A percentile compares a stretch with the other conserved stretches of the same genome.
Conservation (phyloP, 2,113 vertebrate genomes). For the Pseudorasbora parva region DNA sequence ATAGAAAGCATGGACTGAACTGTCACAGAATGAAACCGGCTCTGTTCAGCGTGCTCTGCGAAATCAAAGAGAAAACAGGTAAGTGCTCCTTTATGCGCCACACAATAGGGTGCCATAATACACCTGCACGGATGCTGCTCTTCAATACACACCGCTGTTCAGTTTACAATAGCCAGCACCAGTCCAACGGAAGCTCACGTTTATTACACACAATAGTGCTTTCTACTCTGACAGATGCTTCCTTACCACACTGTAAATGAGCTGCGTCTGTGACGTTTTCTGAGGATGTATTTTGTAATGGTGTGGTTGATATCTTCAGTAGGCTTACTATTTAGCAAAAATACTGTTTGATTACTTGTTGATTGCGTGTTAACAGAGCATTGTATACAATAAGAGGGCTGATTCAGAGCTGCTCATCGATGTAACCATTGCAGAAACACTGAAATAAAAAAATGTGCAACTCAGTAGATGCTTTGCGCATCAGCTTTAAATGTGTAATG, state of each 20-base stretch:
- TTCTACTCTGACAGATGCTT: conserved; percentile 15
- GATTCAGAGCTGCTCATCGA: neutral
- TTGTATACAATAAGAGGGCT: neutral
- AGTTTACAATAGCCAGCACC: conserved; percentile 9
- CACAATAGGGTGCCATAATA: neutral
- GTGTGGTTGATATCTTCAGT: neutral
- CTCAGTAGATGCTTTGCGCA: neutral
- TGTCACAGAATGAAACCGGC: conserved; percentile 90
- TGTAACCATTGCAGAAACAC: neutral
- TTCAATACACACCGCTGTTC: neutral
- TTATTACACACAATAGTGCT: neutral
- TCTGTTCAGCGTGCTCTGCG: conserved; percentile 87
- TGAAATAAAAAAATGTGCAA: neutral
- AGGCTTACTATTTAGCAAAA: neutral
- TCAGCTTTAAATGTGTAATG: neutral
- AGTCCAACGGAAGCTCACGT: neutral
- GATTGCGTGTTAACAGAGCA: neutral
- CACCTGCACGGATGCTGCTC: conserved; percentile 10
- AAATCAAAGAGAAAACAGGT: conserved; percentile 92
- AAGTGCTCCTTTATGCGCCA: conserved; percentile 57
- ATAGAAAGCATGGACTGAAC: conserved; percentile 87
- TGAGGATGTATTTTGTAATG: neutral
- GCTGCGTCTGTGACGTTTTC: neutral
- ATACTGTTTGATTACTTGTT: neutral
- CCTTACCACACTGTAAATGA: neutral